Evolutionary conservation across 1,140 invertebrate genomes (phyloP).

Genomic region (Cylas formicarius): DNA sequence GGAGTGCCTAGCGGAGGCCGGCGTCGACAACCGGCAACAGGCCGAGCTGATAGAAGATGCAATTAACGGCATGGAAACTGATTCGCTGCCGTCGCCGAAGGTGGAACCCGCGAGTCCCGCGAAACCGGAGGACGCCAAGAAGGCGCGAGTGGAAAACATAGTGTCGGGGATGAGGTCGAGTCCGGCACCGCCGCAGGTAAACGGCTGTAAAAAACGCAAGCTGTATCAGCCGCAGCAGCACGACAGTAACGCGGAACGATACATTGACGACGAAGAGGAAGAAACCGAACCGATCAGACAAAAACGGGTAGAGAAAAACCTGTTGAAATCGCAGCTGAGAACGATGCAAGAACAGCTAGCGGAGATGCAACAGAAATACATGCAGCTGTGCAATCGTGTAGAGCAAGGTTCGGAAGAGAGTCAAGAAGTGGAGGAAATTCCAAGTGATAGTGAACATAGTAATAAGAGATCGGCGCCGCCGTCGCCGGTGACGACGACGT

Average conservation of each 20-base stretch:
- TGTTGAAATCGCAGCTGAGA: slow-evolving; percentile 74
- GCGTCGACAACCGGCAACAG: slow-evolving; percentile 47
- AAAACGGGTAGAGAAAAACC: slow-evolving; percentile 76
- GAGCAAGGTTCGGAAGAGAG: slow-evolving; percentile 63
- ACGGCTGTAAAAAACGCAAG: slow-evolving; percentile 92
- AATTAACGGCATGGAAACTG: slow-evolving; percentile 58
- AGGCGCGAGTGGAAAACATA: slow-evolving; percentile 89
- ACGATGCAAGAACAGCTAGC: slow-evolving; percentile 83
- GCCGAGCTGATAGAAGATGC: slow-evolving; percentile 49
- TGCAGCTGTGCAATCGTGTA: slow-evolving; percentile 77
- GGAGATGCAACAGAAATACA: slow-evolving; percentile 85
- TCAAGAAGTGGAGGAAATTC: slow-evolving; percentile 64
- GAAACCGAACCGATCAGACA: slow-evolving; percentile 69
- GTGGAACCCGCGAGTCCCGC: slow-evolving; percentile 58
- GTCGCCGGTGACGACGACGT: slow-evolving; percentile 49
- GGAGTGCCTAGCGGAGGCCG: slow-evolving; percentile 51
- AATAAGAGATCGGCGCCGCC: slow-evolving; percentile 50
- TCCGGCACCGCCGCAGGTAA: slow-evolving; percentile 65
- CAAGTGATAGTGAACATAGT: slow-evolving; percentile 58
- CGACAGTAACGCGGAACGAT: slow-evolving; percentile 65
- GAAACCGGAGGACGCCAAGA: slow-evolving; percentile 66
- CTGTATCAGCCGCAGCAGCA: slow-evolving; percentile 95
- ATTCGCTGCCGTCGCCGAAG: slow-evolving; percentile 62
- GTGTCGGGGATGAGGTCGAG: slow-evolving; percentile 85
- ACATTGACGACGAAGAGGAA: slow-evolving; percentile 69